phyloP scores from a whole-genome alignment of 2,888 invertebrate genomes.

The Diachrysia chrysitis region DNA sequence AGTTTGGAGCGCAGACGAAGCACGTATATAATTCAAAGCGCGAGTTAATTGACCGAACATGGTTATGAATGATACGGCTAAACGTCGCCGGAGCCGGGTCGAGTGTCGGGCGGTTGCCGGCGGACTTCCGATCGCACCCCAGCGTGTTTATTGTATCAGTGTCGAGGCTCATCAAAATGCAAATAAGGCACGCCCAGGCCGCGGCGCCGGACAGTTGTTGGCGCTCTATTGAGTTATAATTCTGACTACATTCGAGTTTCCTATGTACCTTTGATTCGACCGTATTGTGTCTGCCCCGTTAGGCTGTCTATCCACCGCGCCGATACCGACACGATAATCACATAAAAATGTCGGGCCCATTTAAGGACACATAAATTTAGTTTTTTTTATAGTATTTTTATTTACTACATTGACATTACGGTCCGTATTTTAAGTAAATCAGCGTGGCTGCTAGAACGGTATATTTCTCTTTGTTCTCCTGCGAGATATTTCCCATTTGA shows the following conservation, averaged over 20 bases:
- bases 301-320: too few relatives aligned
- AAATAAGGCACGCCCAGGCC: conserved; percentile 80
- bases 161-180: conserved; percentile 89
- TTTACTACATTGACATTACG: too few relatives aligned
- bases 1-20: conserved; percentile 40
- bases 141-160: conserved; percentile 88
- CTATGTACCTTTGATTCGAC: conserved; percentile 59
- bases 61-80: conserved; percentile 78
- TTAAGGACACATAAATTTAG: too few relatives aligned
- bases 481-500: too few relatives aligned
- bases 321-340: too few relatives aligned
- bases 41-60: conserved; percentile 79
- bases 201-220: conserved; percentile 81
- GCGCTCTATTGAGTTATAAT: conserved; percentile 85
- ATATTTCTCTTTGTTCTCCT: too few relatives aligned
- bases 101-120: conserved; percentile 58
- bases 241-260: conserved; percentile 63
- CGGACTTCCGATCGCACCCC: conserved; percentile 70
- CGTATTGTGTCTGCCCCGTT: conserved; percentile 53
- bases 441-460: too few relatives aligned
- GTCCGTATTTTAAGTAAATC: too few relatives aligned
- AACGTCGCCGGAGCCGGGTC: conserved; percentile 72
- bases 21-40: conserved; percentile 71
- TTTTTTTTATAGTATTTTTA: too few relatives aligned
- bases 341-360: too few relatives aligned